Conservation (phyloP, 2,797 vertebrate genomes). For the Acanthurus leucopareius region DNA sequence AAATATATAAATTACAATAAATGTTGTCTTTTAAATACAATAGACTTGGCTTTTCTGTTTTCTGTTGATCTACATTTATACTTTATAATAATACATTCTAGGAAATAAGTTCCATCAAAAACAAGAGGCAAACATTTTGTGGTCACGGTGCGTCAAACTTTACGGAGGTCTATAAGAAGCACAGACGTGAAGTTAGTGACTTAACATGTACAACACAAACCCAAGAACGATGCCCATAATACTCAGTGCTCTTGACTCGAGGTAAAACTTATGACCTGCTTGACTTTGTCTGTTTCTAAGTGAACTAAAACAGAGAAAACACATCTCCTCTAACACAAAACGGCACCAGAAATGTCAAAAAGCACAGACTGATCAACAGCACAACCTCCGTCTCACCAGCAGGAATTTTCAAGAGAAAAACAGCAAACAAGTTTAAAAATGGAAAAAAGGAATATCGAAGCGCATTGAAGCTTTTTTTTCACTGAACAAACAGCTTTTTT, state of each 20-base stretch:
- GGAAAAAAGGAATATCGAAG: too few species aligned
- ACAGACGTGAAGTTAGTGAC: too few species aligned
- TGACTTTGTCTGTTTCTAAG: background rate
- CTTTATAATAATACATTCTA: slow-evolving; percentile 34
- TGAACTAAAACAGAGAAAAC: background rate
- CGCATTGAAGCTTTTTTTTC: too few species aligned
- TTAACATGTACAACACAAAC: too few species aligned
- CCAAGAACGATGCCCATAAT: too few species aligned
- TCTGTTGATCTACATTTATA: background rate
- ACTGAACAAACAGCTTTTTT: too few species aligned
- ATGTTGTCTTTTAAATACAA: slow-evolving; percentile 27
- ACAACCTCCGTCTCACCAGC: too few species aligned
- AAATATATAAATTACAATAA: slow-evolving; percentile 22
- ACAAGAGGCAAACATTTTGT: too few species aligned
- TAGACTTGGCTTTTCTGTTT: background rate
- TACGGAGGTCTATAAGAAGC: too few species aligned
- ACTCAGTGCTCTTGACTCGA: slow-evolving; percentile 1
- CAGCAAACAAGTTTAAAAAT: too few species aligned
- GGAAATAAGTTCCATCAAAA: background rate
- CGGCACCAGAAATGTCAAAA: background rate
- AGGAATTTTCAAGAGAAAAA: too few species aligned
- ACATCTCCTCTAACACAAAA: background rate
- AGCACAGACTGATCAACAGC: background rate
- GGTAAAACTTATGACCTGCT: slow-evolving; percentile 17
- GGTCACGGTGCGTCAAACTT: too few species aligned